Evolutionary conservation across 2,113 vertebrate genomes (phyloP).

Genomic region (Acrocephalus arundinaceus): DNA sequence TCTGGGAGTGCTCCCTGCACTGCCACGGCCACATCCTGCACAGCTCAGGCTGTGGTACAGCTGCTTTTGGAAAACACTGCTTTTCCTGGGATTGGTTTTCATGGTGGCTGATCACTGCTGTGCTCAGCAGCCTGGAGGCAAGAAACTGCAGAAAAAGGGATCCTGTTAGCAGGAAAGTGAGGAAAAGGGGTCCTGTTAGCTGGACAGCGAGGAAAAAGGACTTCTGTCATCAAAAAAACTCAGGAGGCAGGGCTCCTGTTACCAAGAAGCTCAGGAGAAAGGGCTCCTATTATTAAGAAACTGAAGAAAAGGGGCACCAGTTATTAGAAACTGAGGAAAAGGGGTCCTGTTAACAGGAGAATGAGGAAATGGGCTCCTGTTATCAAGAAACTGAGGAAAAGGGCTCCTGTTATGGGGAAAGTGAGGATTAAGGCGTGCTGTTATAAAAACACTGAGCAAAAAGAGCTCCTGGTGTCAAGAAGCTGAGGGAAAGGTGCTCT

Average conservation of each 20-base stretch:
- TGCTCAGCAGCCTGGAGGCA: not conserved
- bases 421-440: too few relatives aligned
- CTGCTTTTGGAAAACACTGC: not conserved
- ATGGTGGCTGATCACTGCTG: not conserved
- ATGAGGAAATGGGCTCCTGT: fast-evolving
- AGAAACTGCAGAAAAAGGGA: not conserved
- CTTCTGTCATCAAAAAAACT: not conserved
- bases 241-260: too few relatives aligned
- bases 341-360: too few relatives aligned
- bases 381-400: not conserved
- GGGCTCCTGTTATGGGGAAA: not conserved
- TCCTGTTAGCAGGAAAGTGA: not conserved
- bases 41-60: fast-evolving
- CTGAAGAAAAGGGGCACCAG: too few relatives aligned
- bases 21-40: fast-evolving
- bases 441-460: not conserved
- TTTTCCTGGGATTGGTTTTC: not conserved
- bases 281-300: not conserved
- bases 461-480: too few relatives aligned
- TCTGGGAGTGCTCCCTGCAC: not conserved
- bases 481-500: too few relatives aligned
- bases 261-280: fast-evolving
- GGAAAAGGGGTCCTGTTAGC: not conserved
- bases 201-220: not conserved
- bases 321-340: fast-evolving